Evolutionary conservation across 2,888 invertebrate genomes (phyloP).

Genomic region (Tetranychus piercei): DNA sequence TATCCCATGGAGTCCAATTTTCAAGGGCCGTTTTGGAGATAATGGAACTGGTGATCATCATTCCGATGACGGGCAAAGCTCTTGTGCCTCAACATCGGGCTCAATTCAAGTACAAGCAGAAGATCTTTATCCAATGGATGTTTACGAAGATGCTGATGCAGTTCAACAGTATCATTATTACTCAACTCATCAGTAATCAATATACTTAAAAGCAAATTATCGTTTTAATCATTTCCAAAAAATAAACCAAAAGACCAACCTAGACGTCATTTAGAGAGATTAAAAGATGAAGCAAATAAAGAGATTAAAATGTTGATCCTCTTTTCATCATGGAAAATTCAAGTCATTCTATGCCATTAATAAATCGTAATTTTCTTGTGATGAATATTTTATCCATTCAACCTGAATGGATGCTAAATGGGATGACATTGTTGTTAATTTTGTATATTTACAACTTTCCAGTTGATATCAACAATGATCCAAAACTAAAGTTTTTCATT

Average conservation of each 20-base stretch:
- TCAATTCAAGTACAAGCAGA: conserved; percentile 21
- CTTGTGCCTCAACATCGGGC: conserved; percentile 15
- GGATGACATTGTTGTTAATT: too few species aligned
- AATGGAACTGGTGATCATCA: conserved; percentile 10
- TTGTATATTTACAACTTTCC: too few species aligned
- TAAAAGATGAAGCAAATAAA: too few species aligned
- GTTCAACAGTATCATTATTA: neutral
- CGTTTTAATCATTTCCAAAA: neutral
- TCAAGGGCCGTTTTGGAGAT: neutral
- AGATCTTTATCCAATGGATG: conserved; percentile 22
- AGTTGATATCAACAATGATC: too few species aligned
- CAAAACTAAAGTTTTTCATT: too few species aligned
- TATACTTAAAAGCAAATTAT: neutral
- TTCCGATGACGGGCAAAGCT: conserved; percentile 16
- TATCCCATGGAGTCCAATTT: neutral
- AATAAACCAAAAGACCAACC: neutral
- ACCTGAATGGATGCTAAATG: too few species aligned
- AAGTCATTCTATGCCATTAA: too few species aligned
- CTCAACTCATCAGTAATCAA: neutral
- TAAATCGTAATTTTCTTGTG: too few species aligned
- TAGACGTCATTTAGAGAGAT: too few species aligned
- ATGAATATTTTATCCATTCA: too few species aligned
- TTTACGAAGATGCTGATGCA: conserved; percentile 16
- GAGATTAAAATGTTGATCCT: too few species aligned
- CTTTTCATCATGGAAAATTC: too few species aligned